Conservation (phyloP, 2,888 invertebrate species). For the Leuctra nigra region DNA sequence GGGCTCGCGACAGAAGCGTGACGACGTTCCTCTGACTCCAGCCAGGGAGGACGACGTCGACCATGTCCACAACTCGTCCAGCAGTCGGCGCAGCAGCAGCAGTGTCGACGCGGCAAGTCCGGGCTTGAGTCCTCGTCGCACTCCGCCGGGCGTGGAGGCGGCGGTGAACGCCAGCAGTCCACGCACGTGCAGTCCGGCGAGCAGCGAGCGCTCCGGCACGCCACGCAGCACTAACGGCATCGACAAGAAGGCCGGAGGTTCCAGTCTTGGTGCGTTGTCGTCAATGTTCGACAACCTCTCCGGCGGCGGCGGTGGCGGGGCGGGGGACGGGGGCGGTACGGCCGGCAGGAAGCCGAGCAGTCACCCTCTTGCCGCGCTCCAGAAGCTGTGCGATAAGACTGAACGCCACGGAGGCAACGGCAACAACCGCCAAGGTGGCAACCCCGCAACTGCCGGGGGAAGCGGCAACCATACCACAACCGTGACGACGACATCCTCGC, state of each 20-base stretch:
- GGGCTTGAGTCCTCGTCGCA: constrained; percentile 41
- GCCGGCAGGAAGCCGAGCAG: constrained; percentile 60
- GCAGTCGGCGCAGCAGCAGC: constrained; percentile 28
- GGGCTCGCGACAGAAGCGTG: constrained; percentile 37
- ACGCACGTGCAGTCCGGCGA: constrained; percentile 59
- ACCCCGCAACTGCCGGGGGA: constrained; percentile 30
- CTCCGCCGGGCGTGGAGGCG: constrained; percentile 38
- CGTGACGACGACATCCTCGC: constrained; percentile 33
- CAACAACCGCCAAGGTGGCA: constrained; percentile 35
- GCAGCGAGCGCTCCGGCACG: constrained; percentile 69
- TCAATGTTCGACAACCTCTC: constrained; percentile 87
- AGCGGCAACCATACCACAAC: constrained; percentile 35
- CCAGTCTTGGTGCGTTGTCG: constrained; percentile 72
- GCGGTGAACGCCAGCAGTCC: constrained; percentile 48
- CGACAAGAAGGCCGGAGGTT: constrained; percentile 41
- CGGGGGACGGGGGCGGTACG: constrained; percentile 44
- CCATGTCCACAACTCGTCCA: constrained; percentile 29
- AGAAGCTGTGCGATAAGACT: constrained; percentile 93
- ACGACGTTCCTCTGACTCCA: constrained; percentile 32
- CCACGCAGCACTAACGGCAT: constrained; percentile 59
- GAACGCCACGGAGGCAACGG: constrained; percentile 57
- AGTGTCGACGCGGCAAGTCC: constrained; percentile 34
- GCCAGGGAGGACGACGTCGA: constrained; percentile 27
- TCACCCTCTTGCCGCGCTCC: constrained; percentile 89
- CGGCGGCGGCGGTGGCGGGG: constrained; percentile 43